Evolutionary conservation across 1,140 invertebrate species (phyloP).

Genomic region (Penaeus japonicus): DNA sequence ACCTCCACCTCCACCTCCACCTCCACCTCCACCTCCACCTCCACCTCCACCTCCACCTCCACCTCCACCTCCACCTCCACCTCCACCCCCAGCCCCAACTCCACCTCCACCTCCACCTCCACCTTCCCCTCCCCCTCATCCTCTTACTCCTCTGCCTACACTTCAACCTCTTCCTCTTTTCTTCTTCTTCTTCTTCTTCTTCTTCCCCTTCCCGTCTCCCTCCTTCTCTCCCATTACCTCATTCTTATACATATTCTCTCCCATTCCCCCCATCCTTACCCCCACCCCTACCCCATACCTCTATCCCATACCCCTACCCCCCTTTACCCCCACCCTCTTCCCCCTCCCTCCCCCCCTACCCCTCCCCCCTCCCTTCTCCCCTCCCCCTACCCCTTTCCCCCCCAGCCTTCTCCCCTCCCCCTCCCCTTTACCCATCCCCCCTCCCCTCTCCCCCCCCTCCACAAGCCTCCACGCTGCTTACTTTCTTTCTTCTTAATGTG

Average conservation of each 20-base stretch:
- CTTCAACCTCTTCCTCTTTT: too few species aligned
- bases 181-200: background rate
- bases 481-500: background rate
- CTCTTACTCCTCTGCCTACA: background rate
- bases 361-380: background rate
- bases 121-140: background rate
- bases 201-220: background rate
- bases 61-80: background rate
- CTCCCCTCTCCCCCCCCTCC: background rate
- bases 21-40: background rate
- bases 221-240: background rate
- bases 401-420: background rate
- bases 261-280: background rate
- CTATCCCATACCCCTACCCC: background rate
- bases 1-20: too few species aligned
- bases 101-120: background rate
- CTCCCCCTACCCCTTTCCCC: background rate
- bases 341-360: too few species aligned
- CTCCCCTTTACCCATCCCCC: background rate
- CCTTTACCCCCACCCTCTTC: background rate
- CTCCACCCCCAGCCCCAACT: background rate
- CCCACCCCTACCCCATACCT: background rate
- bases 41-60: background rate
- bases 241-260: background rate
- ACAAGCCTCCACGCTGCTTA: background rate